These are phyloP conservation scores for Incurvaria masculella DNA, from an alignment of 2,888 invertebrate species.

Conservation along the genomic window DNA sequence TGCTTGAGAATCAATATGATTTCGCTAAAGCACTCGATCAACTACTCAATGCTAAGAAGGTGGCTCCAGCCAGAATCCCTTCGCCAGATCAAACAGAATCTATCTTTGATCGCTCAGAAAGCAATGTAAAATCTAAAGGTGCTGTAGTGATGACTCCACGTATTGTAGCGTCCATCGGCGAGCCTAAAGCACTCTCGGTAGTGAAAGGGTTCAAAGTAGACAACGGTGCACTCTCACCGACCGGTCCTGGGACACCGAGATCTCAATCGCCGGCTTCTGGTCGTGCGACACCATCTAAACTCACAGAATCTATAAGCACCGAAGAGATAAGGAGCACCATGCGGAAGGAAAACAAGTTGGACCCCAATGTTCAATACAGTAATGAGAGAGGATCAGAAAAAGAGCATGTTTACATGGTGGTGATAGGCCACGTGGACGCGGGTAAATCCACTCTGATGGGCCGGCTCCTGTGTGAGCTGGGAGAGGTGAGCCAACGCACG, in stretches of 20 bases:
- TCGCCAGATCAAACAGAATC: constrained; percentile 16
- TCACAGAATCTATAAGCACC: constrained; percentile 23
- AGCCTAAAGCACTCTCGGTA: constrained; percentile 32
- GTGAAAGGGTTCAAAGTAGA: constrained; percentile 61
- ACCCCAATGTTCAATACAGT: constrained; percentile 61
- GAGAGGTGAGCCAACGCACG: constrained; percentile 80
- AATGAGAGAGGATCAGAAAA: constrained; percentile 78
- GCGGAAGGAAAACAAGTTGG: constrained; percentile 56
- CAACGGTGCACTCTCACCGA: constrained; percentile 25
- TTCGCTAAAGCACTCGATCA: constrained; percentile 69
- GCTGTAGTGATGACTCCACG: constrained; percentile 26
- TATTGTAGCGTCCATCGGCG: constrained; percentile 41
- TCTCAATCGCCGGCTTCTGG: constrained; percentile 69
- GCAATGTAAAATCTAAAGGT: constrained; percentile 28
- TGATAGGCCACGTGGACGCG: constrained; percentile 96
- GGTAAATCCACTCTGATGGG: constrained; percentile 98
- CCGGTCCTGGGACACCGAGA: constrained; percentile 56
- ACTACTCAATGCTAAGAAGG: constrained; percentile 56
- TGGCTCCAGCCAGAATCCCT: no score
- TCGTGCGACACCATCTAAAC: constrained; percentile 44
- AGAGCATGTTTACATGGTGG: constrained; percentile 86
- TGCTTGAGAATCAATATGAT: constrained; percentile 71
- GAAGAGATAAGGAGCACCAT: constrained; percentile 42
- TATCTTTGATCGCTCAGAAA: constrained; percentile 22
- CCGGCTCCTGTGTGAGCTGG: constrained; percentile 81